Base-by-base conservation (phyloP, 1,140 invertebrate genomes). In the Paramacrobiotus metropolitanus region DNA sequence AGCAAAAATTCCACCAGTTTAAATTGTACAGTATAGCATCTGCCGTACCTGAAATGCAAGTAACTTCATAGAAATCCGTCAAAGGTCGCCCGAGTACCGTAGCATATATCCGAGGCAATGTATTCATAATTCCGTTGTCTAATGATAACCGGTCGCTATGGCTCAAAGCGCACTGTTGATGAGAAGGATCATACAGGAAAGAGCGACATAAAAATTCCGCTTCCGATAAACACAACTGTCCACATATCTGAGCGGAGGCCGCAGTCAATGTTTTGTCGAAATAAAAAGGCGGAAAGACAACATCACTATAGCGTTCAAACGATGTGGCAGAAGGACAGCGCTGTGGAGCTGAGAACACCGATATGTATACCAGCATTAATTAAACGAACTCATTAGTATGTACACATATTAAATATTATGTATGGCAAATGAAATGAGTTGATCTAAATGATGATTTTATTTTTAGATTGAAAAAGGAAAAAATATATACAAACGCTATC, bases 151-250 rank as follows among this genome's bases (percentile, higher is more conserved):
- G 48, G 24, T 55, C 48, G 24, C 24, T 55, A 24, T 55, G 48
- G 24, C 48, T 55, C 15, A 55, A 28, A 28, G 4, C 28, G 48
- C 48, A 55, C 4, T 24, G 15, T 24, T 55, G 15, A 24, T 4
- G 9, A 20, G 15, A 4, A 20, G 66, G 62, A 3, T 66, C 60
- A 72, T 85, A 92, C 31, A 92, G 74, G 75, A 83, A 89, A 0
- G 88, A 92, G 48, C 88, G 79, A 72, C 88, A 93, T 1, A 92
- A 77, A 74, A 93, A 92, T 73, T 92, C 87, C 62, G 84, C 84
- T 72, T 93, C 89, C 55, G 88, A 83, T 70, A 90, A 86, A 71
- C 89, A 92, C 34, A 88, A 87, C 44, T 88, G 73, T 61, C 82
- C 79, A 69, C 89, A 93, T 2, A 84, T 86, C 0, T 82, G 78